These are phyloP conservation scores for Apis florea DNA, from an alignment of 1,140 invertebrate genomes.

Conservation along the genomic window DNA sequence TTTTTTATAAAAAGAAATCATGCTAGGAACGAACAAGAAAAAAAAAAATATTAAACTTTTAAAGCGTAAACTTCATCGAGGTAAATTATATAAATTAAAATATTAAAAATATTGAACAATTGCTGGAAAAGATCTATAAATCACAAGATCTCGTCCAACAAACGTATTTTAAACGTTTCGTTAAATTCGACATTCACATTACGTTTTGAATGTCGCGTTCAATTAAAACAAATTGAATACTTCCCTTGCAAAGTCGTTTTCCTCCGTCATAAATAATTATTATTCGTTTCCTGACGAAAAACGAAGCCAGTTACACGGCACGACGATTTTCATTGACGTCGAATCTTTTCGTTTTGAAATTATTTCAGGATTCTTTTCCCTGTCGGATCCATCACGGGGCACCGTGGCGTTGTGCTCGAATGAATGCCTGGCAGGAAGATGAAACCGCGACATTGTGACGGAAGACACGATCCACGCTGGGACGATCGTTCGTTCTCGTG, in stretches of 20 bases:
- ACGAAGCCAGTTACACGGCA: background rate
- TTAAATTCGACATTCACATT: background rate
- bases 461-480: background rate
- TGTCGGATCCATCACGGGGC: background rate
- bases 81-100: too few relatives aligned
- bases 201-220: background rate
- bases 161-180: too few relatives aligned
- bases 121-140: too few relatives aligned
- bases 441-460: background rate
- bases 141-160: too few relatives aligned
- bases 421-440: background rate
- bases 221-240: background rate
- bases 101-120: too few relatives aligned
- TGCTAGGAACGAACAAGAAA: too few relatives aligned
- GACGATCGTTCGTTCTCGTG: slow-evolving; percentile 5
- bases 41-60: too few relatives aligned
- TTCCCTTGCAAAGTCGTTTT: background rate
- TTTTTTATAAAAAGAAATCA: too few relatives aligned
- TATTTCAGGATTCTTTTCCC: slow-evolving; percentile 19
- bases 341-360: slow-evolving; percentile 37
- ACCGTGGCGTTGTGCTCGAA: background rate
- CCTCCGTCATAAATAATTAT: background rate
- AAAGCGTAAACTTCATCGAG: too few relatives aligned
- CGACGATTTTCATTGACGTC: background rate
- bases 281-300: background rate